Conservation (phyloP, 92 coral and sea anemone species). For the Pocillopora grandis region DNA sequence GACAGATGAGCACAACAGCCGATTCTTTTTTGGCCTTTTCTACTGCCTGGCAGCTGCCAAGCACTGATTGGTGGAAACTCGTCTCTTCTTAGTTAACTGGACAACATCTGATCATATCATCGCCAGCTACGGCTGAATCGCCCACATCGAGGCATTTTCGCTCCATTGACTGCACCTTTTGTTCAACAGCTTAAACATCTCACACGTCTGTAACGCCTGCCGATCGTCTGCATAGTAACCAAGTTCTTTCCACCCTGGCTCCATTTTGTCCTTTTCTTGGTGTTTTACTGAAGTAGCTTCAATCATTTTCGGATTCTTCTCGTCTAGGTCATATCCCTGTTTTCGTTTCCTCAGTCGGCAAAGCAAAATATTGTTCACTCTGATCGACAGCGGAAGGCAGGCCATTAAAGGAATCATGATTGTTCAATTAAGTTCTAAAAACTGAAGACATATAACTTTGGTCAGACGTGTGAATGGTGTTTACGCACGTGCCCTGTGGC, state of each 20-base stretch:
- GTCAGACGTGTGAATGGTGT: not conserved
- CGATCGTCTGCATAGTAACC: too few species aligned
- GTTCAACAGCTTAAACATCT: not conserved
- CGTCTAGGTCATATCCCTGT: too few species aligned
- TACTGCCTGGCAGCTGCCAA: too few species aligned
- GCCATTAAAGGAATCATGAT: slow-evolving; percentile 42
- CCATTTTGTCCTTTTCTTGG: not conserved
- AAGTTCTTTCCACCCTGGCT: not conserved
- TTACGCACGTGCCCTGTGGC: too few species aligned
- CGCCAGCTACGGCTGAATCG: not conserved
- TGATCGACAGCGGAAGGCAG: slow-evolving; percentile 50
- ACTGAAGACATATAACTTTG: not conserved
- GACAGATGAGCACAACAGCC: too few species aligned
- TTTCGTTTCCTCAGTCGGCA: slow-evolving; percentile 30
- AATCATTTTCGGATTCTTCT: not conserved
- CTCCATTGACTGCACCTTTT: not conserved
- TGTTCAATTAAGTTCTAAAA: slow-evolving; percentile 44
- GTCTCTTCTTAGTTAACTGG: too few species aligned
- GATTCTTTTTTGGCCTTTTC: too few species aligned
- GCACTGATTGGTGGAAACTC: too few species aligned
- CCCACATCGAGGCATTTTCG: not conserved
- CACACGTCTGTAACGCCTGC: not conserved
- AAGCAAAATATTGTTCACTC: slow-evolving; percentile 59
- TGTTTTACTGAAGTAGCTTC: slow-evolving; percentile 10
- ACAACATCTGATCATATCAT: not conserved